phyloP scores from a whole-genome alignment of 2,113 vertebrate genomes.

The Sebastes schlegelii region DNA sequence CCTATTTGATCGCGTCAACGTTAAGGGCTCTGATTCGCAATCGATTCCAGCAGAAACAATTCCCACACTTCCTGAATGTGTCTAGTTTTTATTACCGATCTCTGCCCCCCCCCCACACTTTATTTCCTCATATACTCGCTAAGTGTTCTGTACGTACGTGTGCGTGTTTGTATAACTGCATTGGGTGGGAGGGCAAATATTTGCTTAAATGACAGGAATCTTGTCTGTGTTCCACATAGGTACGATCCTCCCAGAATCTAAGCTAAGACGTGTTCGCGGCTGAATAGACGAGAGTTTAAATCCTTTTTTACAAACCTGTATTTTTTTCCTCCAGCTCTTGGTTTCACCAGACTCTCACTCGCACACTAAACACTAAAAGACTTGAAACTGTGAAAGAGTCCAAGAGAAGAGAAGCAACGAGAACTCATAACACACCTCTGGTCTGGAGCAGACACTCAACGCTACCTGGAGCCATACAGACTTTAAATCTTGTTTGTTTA shows the following conservation, averaged over 20 bases:
- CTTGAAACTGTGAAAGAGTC: slow-evolving; percentile 77
- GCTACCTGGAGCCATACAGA: slow-evolving; percentile 73
- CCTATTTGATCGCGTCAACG: slow-evolving; percentile 45
- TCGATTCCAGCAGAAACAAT: slow-evolving; percentile 66
- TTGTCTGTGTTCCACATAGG: slow-evolving; percentile 48
- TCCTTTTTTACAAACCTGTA: slow-evolving; percentile 34
- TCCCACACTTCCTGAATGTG: slow-evolving; percentile 57
- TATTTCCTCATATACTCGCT: slow-evolving; percentile 30
- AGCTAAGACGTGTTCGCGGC: slow-evolving; percentile 49
- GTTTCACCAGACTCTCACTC: slow-evolving; percentile 44
- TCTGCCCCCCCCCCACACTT: background rate
- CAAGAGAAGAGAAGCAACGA: slow-evolving; percentile 37
- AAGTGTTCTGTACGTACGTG: slow-evolving; percentile 44
- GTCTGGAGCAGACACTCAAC: slow-evolving; percentile 65
- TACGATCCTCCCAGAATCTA: slow-evolving; percentile 72
- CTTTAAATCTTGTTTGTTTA: slow-evolving; percentile 61
- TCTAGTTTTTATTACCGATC: slow-evolving; percentile 48
- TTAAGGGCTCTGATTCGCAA: slow-evolving; percentile 76
- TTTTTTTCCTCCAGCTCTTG: slow-evolving; percentile 27
- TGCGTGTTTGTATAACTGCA: slow-evolving; percentile 34
- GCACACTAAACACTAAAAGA: slow-evolving; percentile 71
- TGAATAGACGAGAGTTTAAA: slow-evolving; percentile 18
- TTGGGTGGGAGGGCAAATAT: background rate
- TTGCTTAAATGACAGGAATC: slow-evolving; percentile 37
- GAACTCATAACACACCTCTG: slow-evolving; percentile 20